Evolutionary conservation across 2,888 invertebrate species (phyloP).

Genomic region (Temnothorax rugatulus): DNA sequence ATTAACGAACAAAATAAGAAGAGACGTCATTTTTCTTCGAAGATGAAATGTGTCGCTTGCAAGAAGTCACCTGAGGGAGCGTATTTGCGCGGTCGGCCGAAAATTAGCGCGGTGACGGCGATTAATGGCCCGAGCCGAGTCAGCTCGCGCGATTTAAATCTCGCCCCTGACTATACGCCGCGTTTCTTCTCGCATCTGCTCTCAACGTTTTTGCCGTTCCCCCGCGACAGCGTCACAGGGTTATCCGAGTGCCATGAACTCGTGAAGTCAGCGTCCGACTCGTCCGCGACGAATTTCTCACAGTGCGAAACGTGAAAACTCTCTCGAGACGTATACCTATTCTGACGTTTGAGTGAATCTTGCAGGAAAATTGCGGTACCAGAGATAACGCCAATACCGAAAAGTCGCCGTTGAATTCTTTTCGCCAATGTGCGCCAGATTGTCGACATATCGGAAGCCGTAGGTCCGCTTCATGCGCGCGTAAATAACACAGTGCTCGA

Average conservation of each 20-base stretch:
- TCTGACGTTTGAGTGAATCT: slow-evolving; percentile 2
- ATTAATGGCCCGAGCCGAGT: slow-evolving; percentile 68
- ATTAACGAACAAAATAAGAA: slow-evolving; percentile 20
- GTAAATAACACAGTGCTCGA: slow-evolving; percentile 35
- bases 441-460: background rate
- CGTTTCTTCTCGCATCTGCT: slow-evolving; percentile 69
- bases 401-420: background rate
- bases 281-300: slow-evolving; percentile 27
- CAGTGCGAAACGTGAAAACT: slow-evolving; percentile 15
- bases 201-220: slow-evolving; percentile 65
- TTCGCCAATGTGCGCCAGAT: background rate
- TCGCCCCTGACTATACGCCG: slow-evolving; percentile 64
- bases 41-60: slow-evolving; percentile 43
- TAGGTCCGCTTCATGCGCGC: background rate
- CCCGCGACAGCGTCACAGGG: slow-evolving; percentile 63
- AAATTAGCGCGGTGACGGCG: slow-evolving; percentile 71
- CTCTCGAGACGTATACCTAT: background rate
- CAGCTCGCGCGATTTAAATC: slow-evolving; percentile 73
- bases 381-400: background rate
- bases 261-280: slow-evolving; percentile 57
- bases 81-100: slow-evolving; percentile 64
- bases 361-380: background rate
- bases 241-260: slow-evolving; percentile 72
- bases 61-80: slow-evolving; percentile 45
- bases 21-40: slow-evolving; percentile 43